These are phyloP conservation scores for Catagonus wagneri DNA, from an alignment of 2,113 vertebrate genomes.

Conservation along the genomic window DNA sequence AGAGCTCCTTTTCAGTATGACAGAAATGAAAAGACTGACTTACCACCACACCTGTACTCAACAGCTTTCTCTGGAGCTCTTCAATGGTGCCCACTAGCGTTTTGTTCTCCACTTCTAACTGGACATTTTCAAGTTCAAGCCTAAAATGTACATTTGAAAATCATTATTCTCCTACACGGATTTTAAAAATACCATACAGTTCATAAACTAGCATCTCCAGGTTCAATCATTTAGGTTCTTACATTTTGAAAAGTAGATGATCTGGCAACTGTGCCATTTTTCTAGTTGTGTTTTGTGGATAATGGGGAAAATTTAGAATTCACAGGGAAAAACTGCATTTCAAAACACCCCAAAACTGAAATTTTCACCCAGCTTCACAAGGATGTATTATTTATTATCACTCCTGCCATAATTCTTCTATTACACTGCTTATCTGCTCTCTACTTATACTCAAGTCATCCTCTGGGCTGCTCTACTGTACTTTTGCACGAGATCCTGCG, in stretches of 20 bases:
- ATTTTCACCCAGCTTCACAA: background rate
- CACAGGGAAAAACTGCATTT: background rate
- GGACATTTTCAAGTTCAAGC: slow-evolving; percentile 94
- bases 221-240: background rate
- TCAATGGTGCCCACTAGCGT: slow-evolving; percentile 91
- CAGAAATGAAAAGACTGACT: slow-evolving; percentile 80
- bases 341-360: background rate
- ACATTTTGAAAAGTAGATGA: background rate
- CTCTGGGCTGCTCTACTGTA: slow-evolving; percentile 72
- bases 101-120: slow-evolving; percentile 90
- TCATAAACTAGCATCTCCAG: slow-evolving; percentile 29
- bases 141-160: slow-evolving; percentile 85
- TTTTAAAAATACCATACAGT: background rate
- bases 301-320: background rate
- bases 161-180: slow-evolving; percentile 36
- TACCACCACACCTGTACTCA: slow-evolving; percentile 86
- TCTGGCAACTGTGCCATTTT: background rate
- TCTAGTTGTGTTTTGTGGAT: background rate
- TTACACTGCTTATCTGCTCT: background rate
- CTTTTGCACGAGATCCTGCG: slow-evolving; percentile 92
- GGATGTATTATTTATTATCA: background rate
- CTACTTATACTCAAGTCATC: background rate
- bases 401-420: background rate
- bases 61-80: slow-evolving; percentile 89
- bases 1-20: background rate